Evolutionary conservation across 2,113 vertebrate genomes (phyloP), one percentile per base, ranked within the genome.

Genomic region (Apteryx mantelli): DNA sequence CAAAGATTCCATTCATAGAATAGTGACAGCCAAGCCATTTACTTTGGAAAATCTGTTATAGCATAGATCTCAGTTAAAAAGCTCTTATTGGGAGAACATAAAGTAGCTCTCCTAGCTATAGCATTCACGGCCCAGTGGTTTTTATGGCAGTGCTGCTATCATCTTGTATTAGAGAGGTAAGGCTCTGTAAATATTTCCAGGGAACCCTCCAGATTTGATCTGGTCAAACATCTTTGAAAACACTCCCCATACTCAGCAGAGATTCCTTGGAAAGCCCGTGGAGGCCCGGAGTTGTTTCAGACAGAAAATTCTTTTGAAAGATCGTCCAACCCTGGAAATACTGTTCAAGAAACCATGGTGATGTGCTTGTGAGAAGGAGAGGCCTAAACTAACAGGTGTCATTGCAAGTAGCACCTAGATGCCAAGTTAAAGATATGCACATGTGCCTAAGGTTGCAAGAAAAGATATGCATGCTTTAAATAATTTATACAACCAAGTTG

Each of bases 91-190:
- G 44, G 30, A 53, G 88, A 20, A 46, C 4, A 71, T 32, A 6
- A 91, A 17, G 19, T 63, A 65, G 7, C 5, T 53, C 16, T 63
- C 7, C 58, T 91, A 21, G 9, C 40, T 34, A 20, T 69, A 74
- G 17, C 42, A 38, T 48, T 84, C 38, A 4, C 64, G 42, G 21
- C 1, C 2, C 13, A 2, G 13, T 28, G 11, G 0, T 3, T 34
- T 82, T 75, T 26, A 65, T 48, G 15, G 42, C 53, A 73, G 63
- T 60, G 70, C 30, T 60, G 18, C 9, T 19, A 16, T 25, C 9
- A 4, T 11, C 13, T 44, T 74, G 20, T 40, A 13, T 64, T 34
- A 32, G 3, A 32, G 58, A 55, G 36, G 8, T 32, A 24, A 76
- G 38, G 19, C 8, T 80, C 36, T 8, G 26, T 42, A 40, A 64